Evolutionary conservation across 2,888 invertebrate genomes (phyloP).

Genomic region (Hyppa rectilinea): DNA sequence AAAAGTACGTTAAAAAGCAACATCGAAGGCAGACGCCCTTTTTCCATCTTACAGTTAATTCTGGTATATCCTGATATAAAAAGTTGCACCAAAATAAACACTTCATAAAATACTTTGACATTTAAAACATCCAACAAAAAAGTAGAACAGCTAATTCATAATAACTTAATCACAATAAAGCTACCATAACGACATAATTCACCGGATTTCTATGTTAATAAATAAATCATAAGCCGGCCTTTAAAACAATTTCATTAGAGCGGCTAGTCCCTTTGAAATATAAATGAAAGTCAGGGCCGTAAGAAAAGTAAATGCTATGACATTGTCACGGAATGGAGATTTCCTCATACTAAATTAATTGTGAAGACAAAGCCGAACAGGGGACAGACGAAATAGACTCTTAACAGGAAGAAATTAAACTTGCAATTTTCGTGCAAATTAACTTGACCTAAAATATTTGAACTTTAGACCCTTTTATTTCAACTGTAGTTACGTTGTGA

Average conservation of each 20-base stretch:
- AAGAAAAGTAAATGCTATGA: slow-evolving; percentile 82
- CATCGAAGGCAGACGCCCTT: no score
- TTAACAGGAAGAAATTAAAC: slow-evolving; percentile 83
- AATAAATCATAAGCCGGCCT: slow-evolving; percentile 68
- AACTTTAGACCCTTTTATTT: slow-evolving; percentile 87
- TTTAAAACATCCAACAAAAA: slow-evolving; percentile 33
- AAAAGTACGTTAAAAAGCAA: no score
- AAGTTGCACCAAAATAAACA: neutral
- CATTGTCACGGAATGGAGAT: slow-evolving; percentile 86
- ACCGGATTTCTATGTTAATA: slow-evolving; percentile 63
- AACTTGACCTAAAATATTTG: slow-evolving; percentile 87
- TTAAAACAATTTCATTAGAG: slow-evolving; percentile 71
- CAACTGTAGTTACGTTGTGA: slow-evolving; percentile 84
- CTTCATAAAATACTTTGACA: slow-evolving; percentile 16
- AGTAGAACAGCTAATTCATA: slow-evolving; percentile 29
- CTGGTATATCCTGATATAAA: neutral
- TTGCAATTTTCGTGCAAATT: slow-evolving; percentile 83
- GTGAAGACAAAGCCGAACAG: slow-evolving; percentile 74
- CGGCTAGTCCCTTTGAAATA: slow-evolving; percentile 73
- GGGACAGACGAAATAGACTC: slow-evolving; percentile 82
- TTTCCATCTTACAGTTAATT: no score
- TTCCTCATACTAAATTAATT: slow-evolving; percentile 88
- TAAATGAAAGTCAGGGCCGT: slow-evolving; percentile 77
- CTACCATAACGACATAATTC: slow-evolving; percentile 58
- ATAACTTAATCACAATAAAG: slow-evolving; percentile 59